Evolutionary conservation across 2,113 vertebrate species (phyloP).

Genomic region (Cyrtonyx montezumae): DNA sequence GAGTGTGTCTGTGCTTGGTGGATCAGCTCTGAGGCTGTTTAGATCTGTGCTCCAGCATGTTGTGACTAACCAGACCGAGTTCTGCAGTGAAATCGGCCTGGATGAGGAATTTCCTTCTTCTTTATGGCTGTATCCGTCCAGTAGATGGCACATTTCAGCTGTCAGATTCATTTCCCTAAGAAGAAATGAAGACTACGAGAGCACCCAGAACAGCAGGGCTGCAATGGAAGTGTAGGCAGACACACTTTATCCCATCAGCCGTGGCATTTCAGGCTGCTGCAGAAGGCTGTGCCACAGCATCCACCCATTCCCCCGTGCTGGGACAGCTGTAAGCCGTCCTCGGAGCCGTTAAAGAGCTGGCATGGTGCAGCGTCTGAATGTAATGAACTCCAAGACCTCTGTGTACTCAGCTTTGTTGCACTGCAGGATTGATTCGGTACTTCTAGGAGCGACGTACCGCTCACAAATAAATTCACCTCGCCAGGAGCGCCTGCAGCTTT

Average conservation of each 20-base stretch:
- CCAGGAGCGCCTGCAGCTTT: fast-evolving
- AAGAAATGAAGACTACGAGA: not conserved
- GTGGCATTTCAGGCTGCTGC: not conserved
- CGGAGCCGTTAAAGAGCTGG: fast-evolving
- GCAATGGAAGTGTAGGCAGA: not conserved
- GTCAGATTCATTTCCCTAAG: not conserved
- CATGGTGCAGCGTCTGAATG: no score
- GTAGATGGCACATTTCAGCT: constrained; percentile 30
- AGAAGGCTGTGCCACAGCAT: not conserved
- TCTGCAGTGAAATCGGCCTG: not conserved
- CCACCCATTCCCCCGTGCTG: not conserved
- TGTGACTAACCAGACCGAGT: not conserved
- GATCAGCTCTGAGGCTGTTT: not conserved
- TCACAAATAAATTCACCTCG: constrained; percentile 5
- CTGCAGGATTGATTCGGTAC: fast-evolving
- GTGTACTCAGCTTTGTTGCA: fast-evolving
- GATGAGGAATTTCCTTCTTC: not conserved
- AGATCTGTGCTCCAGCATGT: not conserved
- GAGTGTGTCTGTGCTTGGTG: not conserved
- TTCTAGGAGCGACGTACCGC: not conserved
- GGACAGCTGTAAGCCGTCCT: no score
- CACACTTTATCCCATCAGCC: fast-evolving
- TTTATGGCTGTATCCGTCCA: not conserved
- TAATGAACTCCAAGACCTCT: no score
- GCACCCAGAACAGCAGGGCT: not conserved